These are phyloP conservation scores for Orussus abietinus DNA, from an alignment of 1,140 invertebrate genomes.

Conservation along the genomic window DNA sequence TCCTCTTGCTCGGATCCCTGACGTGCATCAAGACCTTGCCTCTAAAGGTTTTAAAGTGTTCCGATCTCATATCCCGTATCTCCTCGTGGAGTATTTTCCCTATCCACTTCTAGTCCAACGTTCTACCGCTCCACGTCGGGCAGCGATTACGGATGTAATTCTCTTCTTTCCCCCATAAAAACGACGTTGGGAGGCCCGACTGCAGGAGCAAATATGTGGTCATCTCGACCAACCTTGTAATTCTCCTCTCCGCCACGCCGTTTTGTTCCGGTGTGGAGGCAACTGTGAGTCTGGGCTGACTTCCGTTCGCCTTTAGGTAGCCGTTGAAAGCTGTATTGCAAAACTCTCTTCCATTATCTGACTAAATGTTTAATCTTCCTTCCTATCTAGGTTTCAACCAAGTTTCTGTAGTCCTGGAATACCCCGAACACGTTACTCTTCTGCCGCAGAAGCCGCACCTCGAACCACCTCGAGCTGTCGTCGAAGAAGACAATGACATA, in stretches of 20 bases:
- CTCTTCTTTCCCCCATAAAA: neutral
- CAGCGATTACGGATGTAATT: slow-evolving; percentile 23
- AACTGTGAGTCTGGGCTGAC: slow-evolving; percentile 20
- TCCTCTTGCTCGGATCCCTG: slow-evolving; percentile 31
- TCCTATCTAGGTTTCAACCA: slow-evolving; percentile 26
- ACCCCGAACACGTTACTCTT: slow-evolving; percentile 21
- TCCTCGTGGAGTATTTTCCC: slow-evolving; percentile 20
- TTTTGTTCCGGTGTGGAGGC: neutral
- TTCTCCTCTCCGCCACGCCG: no score
- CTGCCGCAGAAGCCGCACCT: slow-evolving; percentile 25
- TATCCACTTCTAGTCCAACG: slow-evolving; percentile 31
- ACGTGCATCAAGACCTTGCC: slow-evolving; percentile 5
- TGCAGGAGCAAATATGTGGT: slow-evolving; percentile 1
- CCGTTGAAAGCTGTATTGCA: slow-evolving; percentile 25
- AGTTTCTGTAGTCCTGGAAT: slow-evolving; percentile 19
- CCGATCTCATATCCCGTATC: slow-evolving; percentile 17
- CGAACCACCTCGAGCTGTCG: slow-evolving; percentile 21
- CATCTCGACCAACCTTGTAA: neutral
- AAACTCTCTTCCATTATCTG: slow-evolving; percentile 39
- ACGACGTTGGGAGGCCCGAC: neutral
- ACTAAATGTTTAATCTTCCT: slow-evolving; percentile 25
- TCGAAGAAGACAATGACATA: slow-evolving; percentile 32
- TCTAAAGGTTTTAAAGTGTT: slow-evolving; percentile 4
- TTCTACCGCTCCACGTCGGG: slow-evolving; percentile 15
- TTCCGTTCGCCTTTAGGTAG: slow-evolving; percentile 17